Base-by-base conservation (phyloP, 2,797 vertebrate genomes). In the Pterois miles region DNA sequence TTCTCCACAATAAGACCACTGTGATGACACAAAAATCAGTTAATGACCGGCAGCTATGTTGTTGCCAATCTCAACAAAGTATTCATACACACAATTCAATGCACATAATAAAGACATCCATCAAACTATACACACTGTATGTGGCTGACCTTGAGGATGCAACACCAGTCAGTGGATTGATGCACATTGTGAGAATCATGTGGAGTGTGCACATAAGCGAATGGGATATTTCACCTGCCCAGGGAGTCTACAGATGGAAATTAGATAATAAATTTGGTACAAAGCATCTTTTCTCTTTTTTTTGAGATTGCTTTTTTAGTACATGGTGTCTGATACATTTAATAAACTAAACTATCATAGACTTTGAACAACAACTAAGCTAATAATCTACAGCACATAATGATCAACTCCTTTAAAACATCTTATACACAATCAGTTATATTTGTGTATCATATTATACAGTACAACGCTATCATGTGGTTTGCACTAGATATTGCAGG, bases 1-100 rank as follows among this genome's bases (percentile, higher is more conserved):
- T 64, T 89, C 84, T 66, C 74, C 73, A 40, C 52, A 88, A 12
- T 90, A 54, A 88, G 3, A 38, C 18, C 18, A 64, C 6, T 12
- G 9, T 18, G 22, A 4, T 4, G 13, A 27, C 1, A 1, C 8
- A 20, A 25, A 10, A 56, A 38, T 1, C 14, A 60, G 38, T 23
- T 3, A 16, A 54, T 54, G 22, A 7, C 10, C 16, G 54, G 25
- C 29, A 50, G 6, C 20, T 36, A 4, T 53, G 10, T 29, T 53
- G 1, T 9, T 18, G 34, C 1, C 9, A 65, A 43, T 22, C 6
- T 58, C 6, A 46, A 9, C 6, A 29, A 7, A 29, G 12, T 62
- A 22, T 38, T 20, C n/a, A n/a, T 20, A 5, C 33, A 25, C 13
- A 33, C 11, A 36, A 20, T 25, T 2, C 34, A 67, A 18, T 57